Evolutionary conservation across 2,797 vertebrate genomes (phyloP).

Genomic region (Smutsia temminckii): DNA sequence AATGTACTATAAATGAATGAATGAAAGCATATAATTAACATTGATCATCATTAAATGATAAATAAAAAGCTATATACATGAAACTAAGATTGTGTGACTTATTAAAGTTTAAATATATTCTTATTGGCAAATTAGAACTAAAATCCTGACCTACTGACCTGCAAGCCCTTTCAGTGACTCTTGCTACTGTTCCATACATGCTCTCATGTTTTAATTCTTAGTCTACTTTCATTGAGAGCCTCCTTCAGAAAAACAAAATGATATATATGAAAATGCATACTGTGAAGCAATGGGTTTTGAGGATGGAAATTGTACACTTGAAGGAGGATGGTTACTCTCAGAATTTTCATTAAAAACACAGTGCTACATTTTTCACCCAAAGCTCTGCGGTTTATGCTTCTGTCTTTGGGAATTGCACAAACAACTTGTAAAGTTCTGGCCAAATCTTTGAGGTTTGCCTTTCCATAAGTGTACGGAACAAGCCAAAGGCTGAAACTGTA

Average conservation of each 20-base stretch:
- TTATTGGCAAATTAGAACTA: not conserved
- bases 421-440: slow-evolving; percentile 72
- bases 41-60: not conserved
- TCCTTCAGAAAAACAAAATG: not conserved
- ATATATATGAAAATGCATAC: slow-evolving; percentile 8
- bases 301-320: not conserved
- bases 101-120: slow-evolving; percentile 27
- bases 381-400: slow-evolving; percentile 68
- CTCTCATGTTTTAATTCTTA: slow-evolving; percentile 47
- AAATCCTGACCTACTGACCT: not conserved
- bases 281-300: not conserved
- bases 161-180: not conserved
- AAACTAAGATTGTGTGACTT: not conserved
- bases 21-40: not conserved
- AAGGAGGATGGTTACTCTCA: slow-evolving; percentile 46
- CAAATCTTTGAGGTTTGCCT: slow-evolving; percentile 78
- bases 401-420: slow-evolving; percentile 75
- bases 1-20: not conserved
- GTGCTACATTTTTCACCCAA: slow-evolving; percentile 72
- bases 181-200: not conserved
- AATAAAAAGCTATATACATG: not conserved
- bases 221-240: not conserved
- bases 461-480: slow-evolving; percentile 63
- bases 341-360: slow-evolving; percentile 58
- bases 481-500: slow-evolving; percentile 54